Base-by-base conservation (phyloP, 2,797 vertebrate species). In the Cossypha heuglini region DNA sequence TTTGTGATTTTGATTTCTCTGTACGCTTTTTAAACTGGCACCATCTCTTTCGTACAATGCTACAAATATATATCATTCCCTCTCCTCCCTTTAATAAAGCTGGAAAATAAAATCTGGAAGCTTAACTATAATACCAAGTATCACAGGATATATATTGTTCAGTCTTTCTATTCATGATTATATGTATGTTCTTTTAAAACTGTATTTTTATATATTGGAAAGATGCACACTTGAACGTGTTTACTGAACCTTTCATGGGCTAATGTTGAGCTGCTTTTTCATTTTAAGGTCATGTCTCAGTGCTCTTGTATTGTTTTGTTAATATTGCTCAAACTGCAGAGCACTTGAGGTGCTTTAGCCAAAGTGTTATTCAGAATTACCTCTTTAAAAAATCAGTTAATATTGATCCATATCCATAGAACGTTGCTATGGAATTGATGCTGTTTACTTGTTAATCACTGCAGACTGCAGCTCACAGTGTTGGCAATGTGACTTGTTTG, bases 361-460 rank as follows among this genome's bases (percentile, higher is more conserved):
- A 18, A 81, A 88, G 52, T 10, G 25, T 55, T 81, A 45, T 29
- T 89, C 52, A 33, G 63, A 92, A 77, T 91, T 40, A 24, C 57
- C 49, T 80, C 84, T 91, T 82, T 49, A 48, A 81, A 88, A 74
- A 79, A 59, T 66, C 45, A 29, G 80, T 64, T 59, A 71, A n/a
- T 87, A 55, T 57, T 43, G 37, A 76, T 89, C 78, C 63, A 25
- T 81, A 79, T 82, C 67, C 3, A 0, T 51, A 18, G 77, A 90
- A 62, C 5, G 85, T 73, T 71, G 83, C 92, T 88, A 46, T 94
- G 95, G 95, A 66, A 85, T 68, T 81, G 73, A 57, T 94, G 96
- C 92, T 96, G 94, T 89, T 97, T 97, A 96, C 95, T 96, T 26
- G n/a, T 97, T 97, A 97, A 86, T 96, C 94, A 93, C 90, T 94